phyloP scores from a whole-genome alignment of 2,888 invertebrate genomes.

The Caenorhabditis angaria region DNA sequence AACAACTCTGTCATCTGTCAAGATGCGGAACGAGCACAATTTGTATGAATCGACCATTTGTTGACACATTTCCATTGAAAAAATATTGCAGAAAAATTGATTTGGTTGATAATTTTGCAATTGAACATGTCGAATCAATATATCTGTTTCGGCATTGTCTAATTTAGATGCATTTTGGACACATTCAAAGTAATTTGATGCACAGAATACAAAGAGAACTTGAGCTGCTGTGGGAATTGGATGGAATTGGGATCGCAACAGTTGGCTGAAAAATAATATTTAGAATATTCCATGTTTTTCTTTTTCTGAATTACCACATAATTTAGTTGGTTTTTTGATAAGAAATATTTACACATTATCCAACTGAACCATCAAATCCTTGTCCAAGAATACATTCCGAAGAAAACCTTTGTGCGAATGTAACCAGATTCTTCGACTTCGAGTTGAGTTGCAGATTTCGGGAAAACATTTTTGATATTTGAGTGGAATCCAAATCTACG shows the following conservation, averaged over 20 bases:
- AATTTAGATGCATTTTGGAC: slow-evolving; percentile 5
- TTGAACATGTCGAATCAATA: slow-evolving; percentile 13
- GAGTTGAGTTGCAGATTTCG: slow-evolving; percentile 8
- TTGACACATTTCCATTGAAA: slow-evolving; percentile 21
- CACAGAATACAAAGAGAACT: slow-evolving; percentile 21
- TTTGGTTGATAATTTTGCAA: slow-evolving; percentile 19
- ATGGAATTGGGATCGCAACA: background rate
- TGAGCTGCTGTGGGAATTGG: slow-evolving; percentile 5
- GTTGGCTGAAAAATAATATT: background rate
- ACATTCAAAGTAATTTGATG: slow-evolving; percentile 21
- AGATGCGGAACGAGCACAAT: slow-evolving; percentile 12
- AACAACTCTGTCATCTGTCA: background rate
- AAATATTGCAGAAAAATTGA: slow-evolving; percentile 16
- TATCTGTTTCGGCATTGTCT: slow-evolving; percentile 31
- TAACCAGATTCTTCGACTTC: slow-evolving; percentile 23
- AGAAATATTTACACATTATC: slow-evolving; percentile 21
- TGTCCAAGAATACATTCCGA: slow-evolving; percentile 24
- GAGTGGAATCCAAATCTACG: slow-evolving; percentile 15
- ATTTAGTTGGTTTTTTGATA: slow-evolving; percentile 13
- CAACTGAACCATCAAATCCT: slow-evolving; percentile 27
- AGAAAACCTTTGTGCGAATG: slow-evolving; percentile 17
- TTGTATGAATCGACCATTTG: slow-evolving; percentile 13
- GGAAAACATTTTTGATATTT: slow-evolving; percentile 22
- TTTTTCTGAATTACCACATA: slow-evolving; percentile 3
- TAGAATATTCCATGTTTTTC: slow-evolving; percentile 9